phyloP scores from a whole-genome alignment of 1,140 invertebrate genomes.

The Drosophila subpulchrella region DNA sequence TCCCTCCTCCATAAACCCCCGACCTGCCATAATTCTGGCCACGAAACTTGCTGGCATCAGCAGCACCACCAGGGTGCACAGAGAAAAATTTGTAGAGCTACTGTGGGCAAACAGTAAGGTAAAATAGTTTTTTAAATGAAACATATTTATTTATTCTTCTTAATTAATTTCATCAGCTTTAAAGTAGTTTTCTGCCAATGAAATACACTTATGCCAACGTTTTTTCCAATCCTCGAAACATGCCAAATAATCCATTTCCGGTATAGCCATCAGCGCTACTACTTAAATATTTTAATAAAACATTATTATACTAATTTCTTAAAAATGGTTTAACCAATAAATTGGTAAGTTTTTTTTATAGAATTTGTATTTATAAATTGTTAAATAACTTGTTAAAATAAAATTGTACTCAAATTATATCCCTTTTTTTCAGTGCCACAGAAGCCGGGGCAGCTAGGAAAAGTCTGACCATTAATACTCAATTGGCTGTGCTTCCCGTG shows the following conservation, averaged over 20 bases:
- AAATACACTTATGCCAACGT: too few species aligned
- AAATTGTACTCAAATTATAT: too few species aligned
- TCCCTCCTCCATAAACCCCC: background rate
- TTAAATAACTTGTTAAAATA: background rate
- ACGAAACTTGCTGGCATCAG: constrained; percentile 79
- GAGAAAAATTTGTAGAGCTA: background rate
- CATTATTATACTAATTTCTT: background rate
- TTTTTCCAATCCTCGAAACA: too few species aligned
- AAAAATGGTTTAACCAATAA: too few species aligned
- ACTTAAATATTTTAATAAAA: too few species aligned
- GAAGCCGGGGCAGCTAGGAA: constrained; percentile 31
- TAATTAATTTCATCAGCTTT: too few species aligned
- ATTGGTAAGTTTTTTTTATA: background rate
- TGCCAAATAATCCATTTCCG: too few species aligned
- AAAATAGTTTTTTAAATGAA: too few species aligned
- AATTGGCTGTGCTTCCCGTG: constrained; percentile 83
- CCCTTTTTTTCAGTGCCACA: constrained; percentile 27
- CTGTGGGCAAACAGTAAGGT: too few species aligned
- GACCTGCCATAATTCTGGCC: constrained; percentile 67
- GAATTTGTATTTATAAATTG: too few species aligned
- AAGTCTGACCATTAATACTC: constrained; percentile 82
- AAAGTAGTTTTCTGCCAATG: too few species aligned
- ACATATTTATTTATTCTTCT: background rate
- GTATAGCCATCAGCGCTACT: too few species aligned
- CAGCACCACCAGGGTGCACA: constrained; percentile 26